Evolutionary conservation across 2,113 vertebrate genomes (phyloP), one percentile per base, ranked within the genome.

Genomic region (Siniperca chuatsi): DNA sequence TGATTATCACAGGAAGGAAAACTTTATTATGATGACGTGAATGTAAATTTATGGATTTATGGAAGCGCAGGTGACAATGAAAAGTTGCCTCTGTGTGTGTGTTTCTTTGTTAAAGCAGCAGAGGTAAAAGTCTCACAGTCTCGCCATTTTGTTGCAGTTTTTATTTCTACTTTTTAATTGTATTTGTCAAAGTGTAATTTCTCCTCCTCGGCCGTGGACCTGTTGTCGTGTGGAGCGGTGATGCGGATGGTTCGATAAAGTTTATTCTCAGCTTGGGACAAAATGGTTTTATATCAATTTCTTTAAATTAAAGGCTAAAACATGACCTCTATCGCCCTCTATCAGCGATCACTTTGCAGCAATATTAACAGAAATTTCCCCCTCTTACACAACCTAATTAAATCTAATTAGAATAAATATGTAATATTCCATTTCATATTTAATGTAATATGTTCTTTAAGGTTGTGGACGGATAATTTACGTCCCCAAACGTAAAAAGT

Each of bases 31-130:
- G 50, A 71, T 81, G 67, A 84, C 2, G 20, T 89, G 87, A 89
- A 82, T 85, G 84, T 83, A 86, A 52, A 81, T 57, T 16, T 70
- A 18, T 52, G 15, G 52, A 33, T 82, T 69, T 10, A 52, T 55
- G 3, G 54, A 82, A 75, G 50, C 8, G 6, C 48, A 65, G 50
- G 23, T 23, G 42, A 29, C 50, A 35, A 23, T 16, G 40, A 68
- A 35, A 67, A 10, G 7, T 44, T 29, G 37, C 29, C 11, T 64
- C 61, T 29, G 0, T 44, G 4, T 62, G 3, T 72, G 13, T 61
- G 16, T 68, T 69, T 72, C 55, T 2, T 48, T 67, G 42, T 77
- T 40, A 23, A 64, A 84, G 58, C 69, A 21, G 57, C 40, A 25
- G 46, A 57, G n/a, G 20, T 54, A 0, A 29, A 73, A 48, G 42